Conservation (phyloP, 2,888 invertebrate species). For the Cataglyphis livida region DNA sequence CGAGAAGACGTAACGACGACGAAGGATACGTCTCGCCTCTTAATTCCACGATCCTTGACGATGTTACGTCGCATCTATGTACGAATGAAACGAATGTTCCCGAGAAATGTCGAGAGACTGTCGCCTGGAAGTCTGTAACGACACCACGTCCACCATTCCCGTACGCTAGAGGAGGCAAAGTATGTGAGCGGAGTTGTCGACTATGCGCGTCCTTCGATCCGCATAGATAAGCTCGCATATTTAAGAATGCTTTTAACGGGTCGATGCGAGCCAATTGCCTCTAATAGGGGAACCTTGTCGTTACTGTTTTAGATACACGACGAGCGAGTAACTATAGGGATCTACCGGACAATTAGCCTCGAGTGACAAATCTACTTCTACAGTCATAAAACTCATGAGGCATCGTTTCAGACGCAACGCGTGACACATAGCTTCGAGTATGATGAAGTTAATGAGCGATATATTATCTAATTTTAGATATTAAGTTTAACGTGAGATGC, state of each 20-base stretch:
- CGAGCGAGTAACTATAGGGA: slow-evolving; percentile 43
- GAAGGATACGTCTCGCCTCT: slow-evolving; percentile 60
- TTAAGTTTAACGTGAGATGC: not conserved
- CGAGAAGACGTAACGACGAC: slow-evolving; percentile 65
- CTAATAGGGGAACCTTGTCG: slow-evolving; percentile 79
- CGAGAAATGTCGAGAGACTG: not conserved
- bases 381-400: slow-evolving; percentile 35
- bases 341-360: slow-evolving; percentile 61
- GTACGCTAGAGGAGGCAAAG: slow-evolving; percentile 2
- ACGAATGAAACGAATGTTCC: slow-evolving; percentile 34
- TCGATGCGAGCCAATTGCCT: slow-evolving; percentile 61
- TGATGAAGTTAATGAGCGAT: not conserved
- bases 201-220: slow-evolving; percentile 75
- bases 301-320: slow-evolving; percentile 42
- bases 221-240: slow-evolving; percentile 81
- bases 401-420: not conserved
- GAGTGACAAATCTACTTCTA: slow-evolving; percentile 61
- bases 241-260: slow-evolving; percentile 83
- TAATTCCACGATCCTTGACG: slow-evolving; percentile 65
- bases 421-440: not conserved
- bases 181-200: slow-evolving; percentile 56
- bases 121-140: slow-evolving; percentile 38
- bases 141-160: slow-evolving; percentile 37
- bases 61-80: slow-evolving; percentile 46
- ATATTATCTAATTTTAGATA: not conserved